Base-by-base conservation (phyloP, 2,888 invertebrate genomes). In the Bibio marci region DNA sequence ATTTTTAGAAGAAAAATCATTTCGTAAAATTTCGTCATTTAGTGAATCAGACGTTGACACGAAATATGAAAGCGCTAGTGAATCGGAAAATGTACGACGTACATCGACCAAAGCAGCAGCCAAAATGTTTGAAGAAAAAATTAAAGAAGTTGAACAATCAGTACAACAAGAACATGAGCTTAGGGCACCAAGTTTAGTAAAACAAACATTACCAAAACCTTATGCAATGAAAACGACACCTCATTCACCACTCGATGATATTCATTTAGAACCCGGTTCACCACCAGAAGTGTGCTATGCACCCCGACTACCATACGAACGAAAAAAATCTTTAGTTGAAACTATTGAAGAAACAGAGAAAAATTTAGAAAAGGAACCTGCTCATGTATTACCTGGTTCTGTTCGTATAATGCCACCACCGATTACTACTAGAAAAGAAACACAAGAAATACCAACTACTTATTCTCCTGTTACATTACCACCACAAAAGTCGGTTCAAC, bases 261-360 rank as follows among this genome's bases (percentile, higher is more conserved):
- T 71, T 4, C 58, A 64, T 45, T 51, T 77, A n/a, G 68, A 73
- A 51, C 77, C 76, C 0, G 78, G 76, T 4, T 65, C 75, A 11
- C 73, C 76, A 4, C 76, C 77, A 13, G 74, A 76, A 58, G 73
- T 79, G 8, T 73, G 67, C 31, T 78, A 67, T 54, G 71, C 71
- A 1, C 67, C 70, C 22, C 65, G 70, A 8, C 65, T 68, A 1
- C 48, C 55, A 18, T 51, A 56, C 28, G 52, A 53, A 42, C 52
- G 67, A 35, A 62, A 65, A n/a, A 67, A 63, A 41, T 71, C 71
- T 2, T 65, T 70, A 45, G 67, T 70, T 2, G 71, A 71, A 54
- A 62, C 59, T 19, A 61, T 71, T 45, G 70, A 75, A 49, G 69
- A 69, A 48, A 64, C 66, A 25, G 69, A 70, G 45, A 63, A 63